phyloP scores from a whole-genome alignment of 2,797 vertebrate species.

The Limnodromus scolopaceus region DNA sequence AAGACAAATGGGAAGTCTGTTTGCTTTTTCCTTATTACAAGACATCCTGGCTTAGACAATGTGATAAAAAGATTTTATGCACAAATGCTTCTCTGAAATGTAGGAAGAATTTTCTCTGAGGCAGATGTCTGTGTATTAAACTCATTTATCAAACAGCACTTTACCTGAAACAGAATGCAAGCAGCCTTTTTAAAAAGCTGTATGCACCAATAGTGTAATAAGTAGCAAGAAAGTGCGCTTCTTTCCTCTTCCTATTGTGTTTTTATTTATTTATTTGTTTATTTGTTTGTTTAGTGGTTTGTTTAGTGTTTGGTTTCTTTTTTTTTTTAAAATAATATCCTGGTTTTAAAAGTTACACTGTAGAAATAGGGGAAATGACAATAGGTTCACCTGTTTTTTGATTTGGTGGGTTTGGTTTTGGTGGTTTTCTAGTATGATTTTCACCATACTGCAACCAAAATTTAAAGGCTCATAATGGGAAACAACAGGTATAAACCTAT shows the following conservation, averaged over 20 bases:
- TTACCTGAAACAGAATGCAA: background rate
- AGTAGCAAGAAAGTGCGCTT: background rate
- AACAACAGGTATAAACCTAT: background rate
- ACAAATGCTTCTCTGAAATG: background rate
- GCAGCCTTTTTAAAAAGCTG: background rate
- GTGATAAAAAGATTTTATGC: background rate
- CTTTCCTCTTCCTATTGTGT: background rate
- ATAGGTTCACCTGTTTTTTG: rapidly evolving
- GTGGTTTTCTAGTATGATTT: background rate
- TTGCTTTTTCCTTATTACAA: background rate
- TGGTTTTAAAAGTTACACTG: background rate
- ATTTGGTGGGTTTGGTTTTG: rapidly evolving
- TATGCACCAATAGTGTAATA: background rate
- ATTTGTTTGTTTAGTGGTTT: background rate
- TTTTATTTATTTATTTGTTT: too few species aligned
- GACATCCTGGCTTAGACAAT: background rate
- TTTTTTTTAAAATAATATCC: background rate
- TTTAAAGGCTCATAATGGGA: background rate
- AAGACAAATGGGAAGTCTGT: background rate
- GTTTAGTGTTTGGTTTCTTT: too few species aligned
- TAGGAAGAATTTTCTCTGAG: background rate
- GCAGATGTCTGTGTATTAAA: background rate
- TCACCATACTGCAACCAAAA: background rate
- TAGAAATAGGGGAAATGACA: background rate
- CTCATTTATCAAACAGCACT: conserved; percentile 18